Conservation (phyloP, 2,888 invertebrate species). For the Erebia ligea region DNA sequence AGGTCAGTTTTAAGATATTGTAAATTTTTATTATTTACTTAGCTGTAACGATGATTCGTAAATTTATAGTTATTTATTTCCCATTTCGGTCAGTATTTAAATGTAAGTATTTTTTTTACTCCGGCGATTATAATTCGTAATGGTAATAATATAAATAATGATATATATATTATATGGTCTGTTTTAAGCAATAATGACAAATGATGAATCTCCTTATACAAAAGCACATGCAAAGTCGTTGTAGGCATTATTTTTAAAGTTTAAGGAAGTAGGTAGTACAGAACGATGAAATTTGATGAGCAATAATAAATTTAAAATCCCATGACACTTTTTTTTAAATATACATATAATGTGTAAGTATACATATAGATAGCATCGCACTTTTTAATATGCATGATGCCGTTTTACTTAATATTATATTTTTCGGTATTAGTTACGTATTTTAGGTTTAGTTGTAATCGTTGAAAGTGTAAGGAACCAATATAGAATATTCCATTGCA, state of each 20-base stretch:
- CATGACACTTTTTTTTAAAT: constrained; percentile 25
- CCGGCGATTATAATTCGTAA: constrained; percentile 51
- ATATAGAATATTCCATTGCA: constrained; percentile 50
- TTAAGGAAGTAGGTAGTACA: constrained; percentile 25
- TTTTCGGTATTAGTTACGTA: constrained; percentile 42
- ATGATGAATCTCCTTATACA: constrained; percentile 40
- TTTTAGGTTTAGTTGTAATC: constrained; percentile 39
- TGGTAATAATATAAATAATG: constrained; percentile 56
- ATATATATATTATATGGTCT: constrained; percentile 45
- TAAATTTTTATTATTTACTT: constrained; percentile 71
- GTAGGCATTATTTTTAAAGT: constrained; percentile 26
- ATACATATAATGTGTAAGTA: constrained; percentile 12
- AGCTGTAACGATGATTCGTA: constrained; percentile 60
- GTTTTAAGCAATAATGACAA: constrained; percentile 63
- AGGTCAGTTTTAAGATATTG: constrained; percentile 66
- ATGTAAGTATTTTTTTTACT: constrained; percentile 72
- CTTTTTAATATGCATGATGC: constrained; percentile 32
- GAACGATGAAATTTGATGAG: constrained; percentile 26
- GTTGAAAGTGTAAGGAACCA: constrained; percentile 45
- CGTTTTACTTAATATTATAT: constrained; percentile 34
- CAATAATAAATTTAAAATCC: constrained; percentile 33
- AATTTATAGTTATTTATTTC: constrained; percentile 78
- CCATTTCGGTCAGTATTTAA: constrained; percentile 83
- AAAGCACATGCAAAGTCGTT: constrained; percentile 32
- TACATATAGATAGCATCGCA: constrained; percentile 34